Conservation (phyloP, 1,140 invertebrate species). For the Drosophila ohnishii region DNA sequence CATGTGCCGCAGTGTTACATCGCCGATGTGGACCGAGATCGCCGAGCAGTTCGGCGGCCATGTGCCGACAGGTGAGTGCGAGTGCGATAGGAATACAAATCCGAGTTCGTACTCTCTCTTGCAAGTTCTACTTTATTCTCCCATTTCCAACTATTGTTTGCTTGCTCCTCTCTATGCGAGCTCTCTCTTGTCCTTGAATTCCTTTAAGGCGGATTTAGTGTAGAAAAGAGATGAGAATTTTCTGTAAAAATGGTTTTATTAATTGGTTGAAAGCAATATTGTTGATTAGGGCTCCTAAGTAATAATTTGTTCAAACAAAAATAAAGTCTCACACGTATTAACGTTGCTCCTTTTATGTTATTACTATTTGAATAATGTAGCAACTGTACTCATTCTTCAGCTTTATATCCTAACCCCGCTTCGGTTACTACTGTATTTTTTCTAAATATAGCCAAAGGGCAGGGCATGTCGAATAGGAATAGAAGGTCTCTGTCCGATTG, state of each 20-base stretch:
- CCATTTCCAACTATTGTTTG: neutral
- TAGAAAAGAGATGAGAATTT: neutral
- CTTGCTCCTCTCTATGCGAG: neutral
- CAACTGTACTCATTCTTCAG: neutral
- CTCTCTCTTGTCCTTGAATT: neutral
- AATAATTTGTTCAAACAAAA: no score
- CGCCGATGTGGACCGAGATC: slow-evolving; percentile 82
- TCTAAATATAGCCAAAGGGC: slow-evolving; percentile 31
- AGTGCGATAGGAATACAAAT: slow-evolving; percentile 20
- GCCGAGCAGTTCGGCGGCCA: slow-evolving; percentile 80
- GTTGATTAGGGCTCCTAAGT: no score
- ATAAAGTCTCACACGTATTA: neutral
- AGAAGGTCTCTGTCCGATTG: slow-evolving; percentile 22
- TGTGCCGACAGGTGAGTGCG: slow-evolving; percentile 76
- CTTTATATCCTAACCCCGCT: neutral
- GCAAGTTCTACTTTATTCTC: slow-evolving; percentile 1
- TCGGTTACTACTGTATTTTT: neutral
- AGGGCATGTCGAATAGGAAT: slow-evolving; percentile 12
- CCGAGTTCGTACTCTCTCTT: neutral
- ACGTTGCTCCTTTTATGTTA: neutral
- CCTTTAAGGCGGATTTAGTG: neutral
- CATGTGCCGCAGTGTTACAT: slow-evolving; percentile 80
- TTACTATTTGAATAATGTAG: neutral
- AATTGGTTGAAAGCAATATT: no score
- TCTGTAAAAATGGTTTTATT: neutral